These are phyloP conservation scores for Zaprionus africanus DNA, from an alignment of 1,140 invertebrate species.

Conservation along the genomic window DNA sequence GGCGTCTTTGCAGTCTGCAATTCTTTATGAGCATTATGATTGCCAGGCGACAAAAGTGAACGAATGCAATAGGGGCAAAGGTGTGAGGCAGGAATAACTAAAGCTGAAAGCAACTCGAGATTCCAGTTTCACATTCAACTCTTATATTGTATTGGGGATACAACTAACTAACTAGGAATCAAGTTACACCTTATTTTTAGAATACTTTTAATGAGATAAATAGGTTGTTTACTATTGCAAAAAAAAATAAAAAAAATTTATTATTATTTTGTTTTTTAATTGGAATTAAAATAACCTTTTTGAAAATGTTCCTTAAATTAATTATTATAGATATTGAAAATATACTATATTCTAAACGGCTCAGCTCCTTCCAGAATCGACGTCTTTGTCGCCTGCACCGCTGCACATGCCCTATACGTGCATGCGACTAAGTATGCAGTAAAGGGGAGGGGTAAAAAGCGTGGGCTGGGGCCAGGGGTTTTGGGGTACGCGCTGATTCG, in stretches of 20 bases:
- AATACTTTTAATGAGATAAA: too few relatives aligned
- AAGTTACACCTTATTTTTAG: too few relatives aligned
- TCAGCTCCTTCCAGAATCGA: neutral
- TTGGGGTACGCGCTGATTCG: constrained; percentile 33
- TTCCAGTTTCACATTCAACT: too few relatives aligned
- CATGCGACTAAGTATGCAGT: constrained; percentile 18
- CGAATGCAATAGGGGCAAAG: neutral
- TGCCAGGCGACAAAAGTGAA: constrained; percentile 28
- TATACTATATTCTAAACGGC: too few relatives aligned
- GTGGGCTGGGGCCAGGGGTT: neutral
- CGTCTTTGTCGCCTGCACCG: constrained; percentile 47
- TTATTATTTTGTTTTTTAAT: too few relatives aligned
- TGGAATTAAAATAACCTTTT: neutral
- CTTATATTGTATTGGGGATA: too few relatives aligned
- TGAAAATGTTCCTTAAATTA: neutral
- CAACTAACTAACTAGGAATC: too few relatives aligned
- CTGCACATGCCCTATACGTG: constrained; percentile 3
- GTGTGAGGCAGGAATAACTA: too few relatives aligned
- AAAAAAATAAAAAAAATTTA: too few relatives aligned
- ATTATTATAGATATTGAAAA: too few relatives aligned
- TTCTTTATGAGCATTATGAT: constrained; percentile 43
- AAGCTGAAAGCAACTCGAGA: too few relatives aligned
- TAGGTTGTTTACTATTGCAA: accelerated
- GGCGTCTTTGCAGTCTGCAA: constrained; percentile 29
- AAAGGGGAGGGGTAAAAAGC: neutral